Conservation (phyloP, 1,140 invertebrate genomes). For the Hyphantria cunea region DNA sequence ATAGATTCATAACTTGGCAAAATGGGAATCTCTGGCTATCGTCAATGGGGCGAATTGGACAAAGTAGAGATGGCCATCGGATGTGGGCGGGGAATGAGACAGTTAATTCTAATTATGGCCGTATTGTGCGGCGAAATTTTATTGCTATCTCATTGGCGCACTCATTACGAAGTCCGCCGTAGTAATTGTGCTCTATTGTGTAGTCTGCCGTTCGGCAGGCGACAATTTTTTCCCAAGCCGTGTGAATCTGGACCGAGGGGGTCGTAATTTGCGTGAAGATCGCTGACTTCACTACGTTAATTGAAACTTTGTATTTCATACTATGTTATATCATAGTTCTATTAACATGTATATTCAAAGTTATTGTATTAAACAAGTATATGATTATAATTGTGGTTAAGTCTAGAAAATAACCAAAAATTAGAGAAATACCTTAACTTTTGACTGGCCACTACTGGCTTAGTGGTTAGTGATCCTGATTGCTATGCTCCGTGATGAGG, state of each 20-base stretch:
- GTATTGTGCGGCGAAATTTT: slow-evolving; percentile 78
- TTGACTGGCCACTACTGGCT: too few species aligned
- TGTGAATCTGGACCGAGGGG: slow-evolving; percentile 67
- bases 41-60: slow-evolving; percentile 49
- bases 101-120: slow-evolving; percentile 80
- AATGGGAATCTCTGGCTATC: slow-evolving; percentile 48
- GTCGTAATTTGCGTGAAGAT: slow-evolving; percentile 48
- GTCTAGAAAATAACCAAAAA: too few species aligned
- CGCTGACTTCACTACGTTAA: slow-evolving; percentile 34
- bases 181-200: slow-evolving; percentile 76
- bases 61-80: slow-evolving; percentile 64
- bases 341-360: too few species aligned
- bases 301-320: not conserved
- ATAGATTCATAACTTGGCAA: slow-evolving; percentile 18
- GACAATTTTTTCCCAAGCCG: slow-evolving; percentile 63
- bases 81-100: slow-evolving; percentile 75
- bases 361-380: too few species aligned
- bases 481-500: too few species aligned
- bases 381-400: too few species aligned
- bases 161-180: slow-evolving; percentile 57
- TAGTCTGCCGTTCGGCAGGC: slow-evolving; percentile 31
- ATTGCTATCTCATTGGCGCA: slow-evolving; percentile 78
- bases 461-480: too few species aligned
- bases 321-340: too few species aligned
- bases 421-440: too few species aligned